Evolutionary conservation across 2,113 vertebrate genomes (phyloP), one percentile per base, ranked within the genome.

Genomic region (Alces alces): DNA sequence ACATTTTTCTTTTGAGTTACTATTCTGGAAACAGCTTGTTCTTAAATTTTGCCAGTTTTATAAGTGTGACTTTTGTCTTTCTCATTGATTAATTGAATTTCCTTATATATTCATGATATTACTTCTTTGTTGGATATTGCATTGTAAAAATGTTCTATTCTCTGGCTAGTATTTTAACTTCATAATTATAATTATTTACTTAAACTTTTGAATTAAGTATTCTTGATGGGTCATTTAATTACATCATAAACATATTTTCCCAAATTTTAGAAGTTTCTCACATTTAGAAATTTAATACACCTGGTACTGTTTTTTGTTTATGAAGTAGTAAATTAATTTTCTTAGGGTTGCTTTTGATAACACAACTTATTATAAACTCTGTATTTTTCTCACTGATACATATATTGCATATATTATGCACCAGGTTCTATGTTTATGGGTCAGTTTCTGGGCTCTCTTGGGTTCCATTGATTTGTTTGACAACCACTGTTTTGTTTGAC

Each of bases 1-100:
- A 70, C 52, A 66, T 73, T 79, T 87, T 14, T 45, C 64, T 80
- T 54, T 84, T 47, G 39, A 87, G 50, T 86, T 78, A 87, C 13
- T 91, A 19, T 66, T 93, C 90, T 97, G n/a, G 52, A 14, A 95
- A 17, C 87, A 91, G n/a, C n/a, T 85, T 91, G 9, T 88, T 91
- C 21, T 52, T 47, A 85, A 17, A 88, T 84, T 89, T 80, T 76
- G 33, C 6, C 21, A 39, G 25, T 80, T 85, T 95, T 85, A 33
- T 45, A 39, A 17, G 79, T 70, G 55, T 61, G n/a, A 76, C 86
- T 88, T 89, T 60, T 73, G 45, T 36, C 19, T 73, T 92, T 89
- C 50, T 94, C 10, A 16, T 19, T 91, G 17, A 30, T 30, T 55
- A 64, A 21, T 39, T 93, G 64, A 88, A 33, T 14, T 58, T 93